These are phyloP conservation scores for Rhyacichthys aspro DNA, from an alignment of 2,797 vertebrate species.

Conservation along the genomic window DNA sequence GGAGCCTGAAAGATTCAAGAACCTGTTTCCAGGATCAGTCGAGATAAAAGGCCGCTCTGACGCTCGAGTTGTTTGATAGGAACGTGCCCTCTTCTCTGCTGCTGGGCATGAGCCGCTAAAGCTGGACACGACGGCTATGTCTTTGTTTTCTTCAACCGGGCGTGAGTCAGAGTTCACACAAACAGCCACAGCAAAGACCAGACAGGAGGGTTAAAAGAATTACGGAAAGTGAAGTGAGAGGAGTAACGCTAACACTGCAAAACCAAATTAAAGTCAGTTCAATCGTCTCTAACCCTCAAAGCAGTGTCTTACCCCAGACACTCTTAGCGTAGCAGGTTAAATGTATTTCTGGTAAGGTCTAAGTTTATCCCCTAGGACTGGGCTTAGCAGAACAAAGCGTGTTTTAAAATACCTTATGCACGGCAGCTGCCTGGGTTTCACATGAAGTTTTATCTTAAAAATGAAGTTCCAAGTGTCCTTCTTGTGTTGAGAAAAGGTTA, in stretches of 20 bases:
- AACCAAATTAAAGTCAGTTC: conserved; percentile 58
- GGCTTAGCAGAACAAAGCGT: conserved; percentile 50
- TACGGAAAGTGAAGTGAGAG: conserved; percentile 9
- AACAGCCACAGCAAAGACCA: conserved; percentile 7
- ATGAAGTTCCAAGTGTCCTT: not conserved
- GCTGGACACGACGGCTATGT: not conserved
- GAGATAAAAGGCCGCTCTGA: conserved; percentile 20
- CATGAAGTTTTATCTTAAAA: conserved; percentile 1
- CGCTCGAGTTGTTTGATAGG: conserved; percentile 16
- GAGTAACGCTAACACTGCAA: conserved; percentile 34
- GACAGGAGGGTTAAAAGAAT: not conserved
- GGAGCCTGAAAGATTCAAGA: conserved; percentile 23
- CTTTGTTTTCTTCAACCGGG: conserved; percentile 25
- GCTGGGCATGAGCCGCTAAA: conserved; percentile 10
- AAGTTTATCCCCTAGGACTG: conserved; percentile 39
- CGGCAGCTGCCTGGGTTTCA: conserved; percentile 1
- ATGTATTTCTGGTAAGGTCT: conserved; percentile 56
- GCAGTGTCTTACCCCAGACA: conserved; percentile 52
- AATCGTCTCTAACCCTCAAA: conserved; percentile 40
- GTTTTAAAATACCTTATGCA: conserved; percentile 34
- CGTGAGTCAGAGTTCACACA: conserved; percentile 8
- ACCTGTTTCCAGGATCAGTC: conserved; percentile 33
- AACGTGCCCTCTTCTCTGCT: conserved; percentile 18
- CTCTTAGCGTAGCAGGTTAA: conserved; percentile 48
- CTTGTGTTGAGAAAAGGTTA: not conserved